A percentile compares a stretch with the other conserved stretches of the same genome.
Conservation (phyloP, 2,888 invertebrate genomes). For the Ecdyonurus torrentis region DNA sequence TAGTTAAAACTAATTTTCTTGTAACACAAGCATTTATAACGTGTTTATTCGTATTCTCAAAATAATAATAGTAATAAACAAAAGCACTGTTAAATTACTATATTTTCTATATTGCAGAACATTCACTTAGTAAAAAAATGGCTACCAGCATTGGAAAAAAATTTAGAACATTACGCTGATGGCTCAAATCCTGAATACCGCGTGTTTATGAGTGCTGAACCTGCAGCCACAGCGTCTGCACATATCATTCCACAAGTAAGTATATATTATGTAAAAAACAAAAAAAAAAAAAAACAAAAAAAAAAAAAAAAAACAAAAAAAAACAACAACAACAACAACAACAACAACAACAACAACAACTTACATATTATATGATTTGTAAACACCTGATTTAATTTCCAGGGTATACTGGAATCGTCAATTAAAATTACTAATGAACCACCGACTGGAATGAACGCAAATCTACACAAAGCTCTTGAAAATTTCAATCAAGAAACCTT, state of each 20-base stretch:
- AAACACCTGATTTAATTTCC: slow-evolving; percentile 10
- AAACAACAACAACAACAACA: too few relatives aligned
- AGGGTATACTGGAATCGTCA: slow-evolving; percentile 85
- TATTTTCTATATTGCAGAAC: slow-evolving; percentile 38
- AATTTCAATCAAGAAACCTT: slow-evolving; percentile 91
- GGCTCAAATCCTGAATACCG: slow-evolving; percentile 68
- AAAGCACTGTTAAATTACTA: too few relatives aligned
- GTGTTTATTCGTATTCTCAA: not conserved
- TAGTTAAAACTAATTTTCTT: too few relatives aligned
- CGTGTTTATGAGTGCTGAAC: slow-evolving; percentile 88
- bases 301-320: too few relatives aligned
- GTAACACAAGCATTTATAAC: too few relatives aligned
- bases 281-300: too few relatives aligned
- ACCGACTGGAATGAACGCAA: slow-evolving; percentile 90
- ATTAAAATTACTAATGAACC: slow-evolving; percentile 97
- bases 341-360: too few relatives aligned
- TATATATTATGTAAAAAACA: not conserved
- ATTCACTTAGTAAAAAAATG: slow-evolving; percentile 92
- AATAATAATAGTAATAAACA: not conserved
- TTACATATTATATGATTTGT: not conserved
- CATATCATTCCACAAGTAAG: slow-evolving; percentile 83
- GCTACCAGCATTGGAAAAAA: slow-evolving; percentile 80
- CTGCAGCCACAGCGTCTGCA: slow-evolving; percentile 66
- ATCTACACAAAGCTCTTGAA: slow-evolving; percentile 85
- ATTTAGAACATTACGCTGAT: slow-evolving; percentile 66